Percentiles rank a stretch among this genome's conserved stretches.
Evolutionary conservation across 2,888 invertebrate species (phyloP).

Genomic region (Galerucella calmariensis): DNA sequence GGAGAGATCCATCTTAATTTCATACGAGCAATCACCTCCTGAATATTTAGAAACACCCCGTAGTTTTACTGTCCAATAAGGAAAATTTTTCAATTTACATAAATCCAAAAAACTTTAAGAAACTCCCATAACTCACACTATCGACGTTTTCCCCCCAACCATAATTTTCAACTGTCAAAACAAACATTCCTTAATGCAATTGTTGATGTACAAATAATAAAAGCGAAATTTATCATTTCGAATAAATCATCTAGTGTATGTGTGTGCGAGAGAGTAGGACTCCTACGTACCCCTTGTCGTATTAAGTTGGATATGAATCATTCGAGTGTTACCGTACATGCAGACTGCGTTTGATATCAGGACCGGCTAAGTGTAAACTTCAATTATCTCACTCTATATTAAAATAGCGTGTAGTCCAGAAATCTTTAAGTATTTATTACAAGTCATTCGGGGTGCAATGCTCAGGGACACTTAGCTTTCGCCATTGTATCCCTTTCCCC

Average conservation of each 20-base stretch:
- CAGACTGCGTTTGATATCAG: constrained; percentile 25
- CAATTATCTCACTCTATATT: too few species aligned
- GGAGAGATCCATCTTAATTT: too few species aligned
- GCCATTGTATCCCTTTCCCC: too few species aligned
- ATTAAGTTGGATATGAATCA: constrained; percentile 46
- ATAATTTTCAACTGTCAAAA: constrained; percentile 37
- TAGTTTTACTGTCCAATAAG: neutral
- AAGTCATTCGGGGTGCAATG: too few species aligned
- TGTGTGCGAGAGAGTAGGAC: constrained; percentile 18
- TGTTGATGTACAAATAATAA: constrained; percentile 44
- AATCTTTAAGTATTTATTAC: too few species aligned
- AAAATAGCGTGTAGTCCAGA: too few species aligned
- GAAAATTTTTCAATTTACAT: constrained; percentile 26
- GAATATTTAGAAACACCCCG: too few species aligned
- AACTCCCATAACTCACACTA: constrained; percentile 30
- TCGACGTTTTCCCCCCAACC: constrained; percentile 5
- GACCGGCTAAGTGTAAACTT: neutral
- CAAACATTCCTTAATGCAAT: constrained; percentile 41
- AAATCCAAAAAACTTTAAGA: constrained; percentile 16
- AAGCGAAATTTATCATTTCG: constrained; percentile 40
- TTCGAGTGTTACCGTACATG: constrained; percentile 22
- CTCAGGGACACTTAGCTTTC: too few species aligned
- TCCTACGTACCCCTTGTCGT: constrained; percentile 44
- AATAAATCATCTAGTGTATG: constrained; percentile 41
- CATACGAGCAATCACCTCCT: too few species aligned